A percentile compares a stretch with the other conserved stretches of the same genome.
These are phyloP conservation scores for Hoplodrina blanda DNA, from an alignment of 2,888 invertebrate genomes.

Conservation along the genomic window DNA sequence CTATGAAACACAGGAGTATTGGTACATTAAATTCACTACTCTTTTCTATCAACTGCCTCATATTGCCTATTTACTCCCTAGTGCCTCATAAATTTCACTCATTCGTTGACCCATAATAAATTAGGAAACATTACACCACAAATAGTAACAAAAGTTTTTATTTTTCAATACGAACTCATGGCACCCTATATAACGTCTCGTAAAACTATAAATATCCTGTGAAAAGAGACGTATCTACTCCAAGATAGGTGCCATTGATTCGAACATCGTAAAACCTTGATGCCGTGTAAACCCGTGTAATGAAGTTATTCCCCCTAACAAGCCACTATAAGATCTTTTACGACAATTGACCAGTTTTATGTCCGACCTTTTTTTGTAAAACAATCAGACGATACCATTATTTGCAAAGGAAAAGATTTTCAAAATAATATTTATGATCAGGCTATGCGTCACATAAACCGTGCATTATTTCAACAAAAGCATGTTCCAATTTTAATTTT, in stretches of 20 bases:
- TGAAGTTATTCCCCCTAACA: constrained; percentile 84
- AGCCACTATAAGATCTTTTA: constrained; percentile 83
- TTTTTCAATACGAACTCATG: constrained; percentile 16
- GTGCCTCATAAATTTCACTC: not conserved
- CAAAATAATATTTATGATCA: constrained; percentile 5
- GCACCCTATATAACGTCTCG: constrained; percentile 29
- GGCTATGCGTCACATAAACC: too few species aligned
- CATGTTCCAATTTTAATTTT: not conserved
- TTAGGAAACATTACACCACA: constrained; percentile 15
- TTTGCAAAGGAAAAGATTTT: constrained; percentile 32
- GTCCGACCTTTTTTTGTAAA: constrained; percentile 64
- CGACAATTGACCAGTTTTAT: constrained; percentile 77
- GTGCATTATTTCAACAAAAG: too few species aligned
- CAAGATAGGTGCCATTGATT: constrained; percentile 68
- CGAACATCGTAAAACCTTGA: constrained; percentile 79
- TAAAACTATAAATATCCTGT: constrained; percentile 51
- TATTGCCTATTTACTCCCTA: too few species aligned
- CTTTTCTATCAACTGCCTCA: too few species aligned
- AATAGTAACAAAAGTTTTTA: constrained; percentile 37
- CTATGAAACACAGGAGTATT: too few species aligned
- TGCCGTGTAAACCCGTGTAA: constrained; percentile 82
- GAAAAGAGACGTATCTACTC: constrained; percentile 49
- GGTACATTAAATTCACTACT: too few species aligned
- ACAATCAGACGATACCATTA: constrained; percentile 47
- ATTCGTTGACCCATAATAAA: not conserved